Evolutionary conservation across 2,888 invertebrate species (phyloP).

Genomic region (Bembecia ichneumoniformis): DNA sequence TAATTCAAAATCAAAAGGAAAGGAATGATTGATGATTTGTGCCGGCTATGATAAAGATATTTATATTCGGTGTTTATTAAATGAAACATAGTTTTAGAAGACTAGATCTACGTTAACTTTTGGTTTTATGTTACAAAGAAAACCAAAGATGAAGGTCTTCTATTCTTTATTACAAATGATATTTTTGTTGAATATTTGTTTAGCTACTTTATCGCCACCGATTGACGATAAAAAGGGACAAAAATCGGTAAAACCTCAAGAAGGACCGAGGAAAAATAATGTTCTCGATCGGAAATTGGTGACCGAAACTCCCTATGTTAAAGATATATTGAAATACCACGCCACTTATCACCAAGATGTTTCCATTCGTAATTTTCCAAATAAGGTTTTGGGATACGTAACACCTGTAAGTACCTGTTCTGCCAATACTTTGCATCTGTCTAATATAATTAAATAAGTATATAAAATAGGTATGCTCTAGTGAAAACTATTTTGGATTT

Average conservation of each 20-base stretch:
- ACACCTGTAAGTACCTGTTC: slow-evolving; percentile 79
- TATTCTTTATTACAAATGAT: slow-evolving; percentile 40
- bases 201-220: slow-evolving; percentile 61
- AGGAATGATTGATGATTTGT: too few relatives aligned
- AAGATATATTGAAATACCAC: slow-evolving; percentile 84
- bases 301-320: slow-evolving; percentile 75
- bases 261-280: slow-evolving; percentile 74
- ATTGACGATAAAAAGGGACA: slow-evolving; percentile 52
- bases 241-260: slow-evolving; percentile 58
- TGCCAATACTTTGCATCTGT: neutral
- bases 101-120: too few relatives aligned
- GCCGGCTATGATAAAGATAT: too few relatives aligned
- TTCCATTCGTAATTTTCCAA: slow-evolving; percentile 75
- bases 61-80: too few relatives aligned
- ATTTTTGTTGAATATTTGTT: slow-evolving; percentile 46
- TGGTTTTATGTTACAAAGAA: too few relatives aligned
- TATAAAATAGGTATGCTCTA: too few relatives aligned
- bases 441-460: too few relatives aligned
- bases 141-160: slow-evolving; percentile 43
- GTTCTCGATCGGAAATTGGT: slow-evolving; percentile 82
- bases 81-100: too few relatives aligned
- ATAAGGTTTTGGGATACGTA: slow-evolving; percentile 89
- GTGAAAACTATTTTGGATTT: too few relatives aligned
- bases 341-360: slow-evolving; percentile 82
- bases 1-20: too few relatives aligned